Percentiles rank a stretch among this genome's conserved stretches.
Evolutionary conservation across 2,888 invertebrate genomes (phyloP).

Genomic region (Atrina japonica): DNA sequence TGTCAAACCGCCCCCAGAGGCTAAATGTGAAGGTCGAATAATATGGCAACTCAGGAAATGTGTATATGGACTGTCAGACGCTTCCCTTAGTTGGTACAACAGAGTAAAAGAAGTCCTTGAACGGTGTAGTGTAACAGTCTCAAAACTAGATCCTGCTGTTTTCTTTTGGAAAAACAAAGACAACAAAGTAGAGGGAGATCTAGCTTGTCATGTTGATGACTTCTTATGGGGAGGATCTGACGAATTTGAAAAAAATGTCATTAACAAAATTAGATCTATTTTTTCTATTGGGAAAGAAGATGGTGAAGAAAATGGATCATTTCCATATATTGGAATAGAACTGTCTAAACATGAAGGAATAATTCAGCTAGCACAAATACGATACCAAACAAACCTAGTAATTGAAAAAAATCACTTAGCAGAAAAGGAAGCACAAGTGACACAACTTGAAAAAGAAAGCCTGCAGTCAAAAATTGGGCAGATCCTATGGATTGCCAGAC

Average conservation of each 20-base stretch:
- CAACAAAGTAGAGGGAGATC: constrained; percentile 34
- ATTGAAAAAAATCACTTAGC: too few species aligned
- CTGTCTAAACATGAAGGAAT: constrained; percentile 19
- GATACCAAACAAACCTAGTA: constrained; percentile 26
- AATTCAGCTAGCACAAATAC: constrained; percentile 38
- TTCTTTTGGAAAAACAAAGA: constrained; percentile 43
- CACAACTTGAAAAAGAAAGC: too few species aligned
- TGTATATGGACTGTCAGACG: constrained; percentile 47
- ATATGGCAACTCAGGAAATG: constrained; percentile 42
- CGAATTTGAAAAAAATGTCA: too few species aligned
- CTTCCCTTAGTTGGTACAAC: constrained; percentile 42
- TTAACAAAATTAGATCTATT: too few species aligned
- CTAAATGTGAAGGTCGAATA: too few species aligned
- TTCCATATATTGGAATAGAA: too few species aligned
- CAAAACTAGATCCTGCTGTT: constrained; percentile 46
- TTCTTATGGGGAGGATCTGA: constrained; percentile 47
- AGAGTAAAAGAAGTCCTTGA: constrained; percentile 44
- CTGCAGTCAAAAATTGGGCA: constrained; percentile 40
- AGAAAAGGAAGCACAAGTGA: too few species aligned
- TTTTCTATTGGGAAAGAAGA: too few species aligned
- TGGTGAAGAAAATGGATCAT: too few species aligned
- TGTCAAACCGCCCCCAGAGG: too few species aligned
- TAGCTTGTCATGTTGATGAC: too few species aligned
- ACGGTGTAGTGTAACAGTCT: constrained; percentile 36
- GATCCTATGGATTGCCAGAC: constrained; percentile 42